Evolutionary conservation across 92 coral and sea anemone species (phyloP), one percentile per base, ranked within the genome.

Genomic region (Heliopora coerulea): DNA sequence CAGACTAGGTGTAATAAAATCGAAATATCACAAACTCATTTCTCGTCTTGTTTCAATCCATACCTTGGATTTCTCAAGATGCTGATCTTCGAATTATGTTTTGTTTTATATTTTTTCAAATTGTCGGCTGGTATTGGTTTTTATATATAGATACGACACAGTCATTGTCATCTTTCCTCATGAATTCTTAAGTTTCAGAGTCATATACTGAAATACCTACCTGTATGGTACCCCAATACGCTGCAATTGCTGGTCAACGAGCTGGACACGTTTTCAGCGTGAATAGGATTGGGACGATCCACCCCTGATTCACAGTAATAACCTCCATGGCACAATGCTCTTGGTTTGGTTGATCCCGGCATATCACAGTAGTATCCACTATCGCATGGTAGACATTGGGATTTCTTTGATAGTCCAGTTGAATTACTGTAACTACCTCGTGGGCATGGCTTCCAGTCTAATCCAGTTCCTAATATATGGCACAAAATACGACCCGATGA

Each of bases 371-470:
- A 93, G 82, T 80, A 78, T 9, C 98, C 96, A 11, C 91, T 90
- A 31, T 82, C 86, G 72, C 98, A 93, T 31, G 91, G 84, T 78
- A 87, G 84, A 62, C 98, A 93, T 87, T 93, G 91, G 0, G 89
- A 87, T 24, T 69, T 66, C 80, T 78, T 72, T 61, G 83, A 59
- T 7, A 93, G 91, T 32, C 70, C 78, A 34, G 80, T 87, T 35
- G 68, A 65, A 61, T 87, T 87, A 46, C 96, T 93, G 84, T 80
- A 93, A 9, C 96, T 83, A 35, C 98, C 98, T 12, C 80, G 86
- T 5, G 98, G 96, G 41, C 98, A 93, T 11, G 96, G 59, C 56
- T 90, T 81, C 98, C 98, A 93, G 82, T 93, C 86, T 49, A 89
- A 82, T 6, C 98, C 98, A 56, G 95, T 93, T 54, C 95, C 77